Evolutionary conservation across 2,113 vertebrate genomes (phyloP), one percentile per base, ranked within the genome.

Genomic region (Sorex fumeus): DNA sequence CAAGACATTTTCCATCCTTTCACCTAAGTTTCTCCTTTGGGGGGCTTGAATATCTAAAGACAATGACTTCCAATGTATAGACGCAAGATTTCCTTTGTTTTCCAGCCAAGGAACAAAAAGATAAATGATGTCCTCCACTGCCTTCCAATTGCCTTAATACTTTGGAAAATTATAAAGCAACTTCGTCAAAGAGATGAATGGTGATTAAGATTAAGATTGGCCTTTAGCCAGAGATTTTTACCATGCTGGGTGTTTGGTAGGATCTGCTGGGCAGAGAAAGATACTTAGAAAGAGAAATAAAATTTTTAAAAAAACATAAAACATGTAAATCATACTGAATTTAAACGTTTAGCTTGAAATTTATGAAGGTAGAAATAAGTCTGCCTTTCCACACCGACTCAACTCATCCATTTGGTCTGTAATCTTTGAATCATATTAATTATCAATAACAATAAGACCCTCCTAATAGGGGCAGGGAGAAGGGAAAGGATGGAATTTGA

Each of bases 161-260:
- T 50, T 77, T 75, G 67, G 78, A 67, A 90, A 84, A 62, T 36
- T 85, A 30, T 45, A 36, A 53, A 77, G 66, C 23, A 89, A 53
- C 34, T 89, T 75, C 57, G 45, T 64, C 69, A 34, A 30, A 32
- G 13, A 32, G 64, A 53, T 4, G 1, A 69, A n/a, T 43, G 34
- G 8, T 4, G 3, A 82, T 12, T n/a, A 13, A 25, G 62, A 60
- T 71, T 40, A 40, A 70, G 5, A 78, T 3, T 36, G 47, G 23
- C 64, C 32, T 91, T 70, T 83, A 32, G 53, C 36, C 30, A 45
- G 36, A 13, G 57, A 34, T 27, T 79, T 18, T 10, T n/a, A 66
- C 45, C 34, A 75, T 91, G 60, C 13, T 78, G 15, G 25, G 25
- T 83, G 11, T 40, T 87, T 78, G 25, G 21, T 30, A 91, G 43